These are phyloP conservation scores for Eupithecia abbreviata DNA, from an alignment of 2,888 invertebrate species.

Conservation along the genomic window DNA sequence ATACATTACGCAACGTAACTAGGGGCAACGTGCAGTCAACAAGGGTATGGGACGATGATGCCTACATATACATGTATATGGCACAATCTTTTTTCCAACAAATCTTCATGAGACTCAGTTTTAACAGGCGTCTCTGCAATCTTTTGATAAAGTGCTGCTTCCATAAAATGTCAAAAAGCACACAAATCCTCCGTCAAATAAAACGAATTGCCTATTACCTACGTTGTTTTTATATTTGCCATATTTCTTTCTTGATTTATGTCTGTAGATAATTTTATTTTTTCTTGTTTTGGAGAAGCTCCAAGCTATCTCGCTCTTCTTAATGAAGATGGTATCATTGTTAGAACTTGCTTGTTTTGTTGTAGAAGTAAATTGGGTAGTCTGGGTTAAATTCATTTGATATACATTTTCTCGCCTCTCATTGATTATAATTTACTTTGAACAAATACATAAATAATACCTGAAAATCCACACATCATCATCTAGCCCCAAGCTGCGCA, in stretches of 20 bases:
- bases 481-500: too few species aligned
- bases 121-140: background rate
- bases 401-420: background rate
- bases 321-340: slow-evolving; percentile 27
- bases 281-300: slow-evolving; percentile 26
- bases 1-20: too few species aligned
- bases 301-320: slow-evolving; percentile 21
- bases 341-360: background rate
- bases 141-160: background rate
- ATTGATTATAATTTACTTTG: background rate
- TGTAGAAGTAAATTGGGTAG: background rate
- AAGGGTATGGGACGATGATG: too few species aligned
- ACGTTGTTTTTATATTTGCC: slow-evolving; percentile 24
- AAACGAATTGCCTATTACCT: slow-evolving; percentile 18
- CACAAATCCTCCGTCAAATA: slow-evolving; percentile 13
- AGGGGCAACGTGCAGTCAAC: too few species aligned
- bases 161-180: slow-evolving; percentile 1
- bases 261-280: slow-evolving; percentile 21
- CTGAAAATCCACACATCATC: too few species aligned
- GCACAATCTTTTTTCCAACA: background rate
- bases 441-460: too few species aligned
- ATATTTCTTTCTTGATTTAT: slow-evolving; percentile 26
- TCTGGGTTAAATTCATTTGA: background rate
- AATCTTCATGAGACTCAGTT: background rate
- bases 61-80: background rate